Conservation (phyloP, 1,140 invertebrate species). For the Dufourea novaeangliae region DNA sequence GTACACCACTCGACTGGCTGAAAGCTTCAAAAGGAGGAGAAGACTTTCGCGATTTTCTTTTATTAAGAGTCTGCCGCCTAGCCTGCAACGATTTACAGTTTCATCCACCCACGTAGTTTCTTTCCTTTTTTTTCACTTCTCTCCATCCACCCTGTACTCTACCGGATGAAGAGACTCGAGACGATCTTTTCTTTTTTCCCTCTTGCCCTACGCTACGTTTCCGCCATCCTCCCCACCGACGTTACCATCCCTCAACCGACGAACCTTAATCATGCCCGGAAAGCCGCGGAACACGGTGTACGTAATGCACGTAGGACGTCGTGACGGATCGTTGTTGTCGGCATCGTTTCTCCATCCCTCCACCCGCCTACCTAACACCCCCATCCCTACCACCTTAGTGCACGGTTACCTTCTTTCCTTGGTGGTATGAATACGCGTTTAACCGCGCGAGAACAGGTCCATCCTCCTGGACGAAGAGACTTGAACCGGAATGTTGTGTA, state of each 20-base stretch:
- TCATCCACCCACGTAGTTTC: background rate
- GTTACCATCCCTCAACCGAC: background rate
- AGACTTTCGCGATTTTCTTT: conserved; percentile 27
- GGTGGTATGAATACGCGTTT: background rate
- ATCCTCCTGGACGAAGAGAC: no score
- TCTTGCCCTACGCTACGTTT: background rate
- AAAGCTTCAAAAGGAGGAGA: conserved; percentile 17
- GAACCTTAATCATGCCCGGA: conserved; percentile 19
- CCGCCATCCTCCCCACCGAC: background rate
- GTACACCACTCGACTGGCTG: background rate
- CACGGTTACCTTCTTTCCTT: background rate
- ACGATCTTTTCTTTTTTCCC: background rate
- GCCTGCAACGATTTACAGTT: conserved; percentile 28
- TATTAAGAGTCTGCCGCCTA: conserved; percentile 16
- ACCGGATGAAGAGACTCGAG: conserved; percentile 32
- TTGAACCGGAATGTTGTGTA: no score
- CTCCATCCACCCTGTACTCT: background rate
- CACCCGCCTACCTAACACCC: no score
- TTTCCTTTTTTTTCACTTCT: no score
- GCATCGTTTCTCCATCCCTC: no score
- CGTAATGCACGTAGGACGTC: conserved; percentile 19
- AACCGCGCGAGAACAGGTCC: no score
- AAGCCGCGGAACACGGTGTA: conserved; percentile 18
- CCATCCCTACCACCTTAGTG: background rate
- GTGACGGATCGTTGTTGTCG: conserved; percentile 22